Evolutionary conservation across 2,797 vertebrate species (phyloP).

Genomic region (Myotis vivesi): DNA sequence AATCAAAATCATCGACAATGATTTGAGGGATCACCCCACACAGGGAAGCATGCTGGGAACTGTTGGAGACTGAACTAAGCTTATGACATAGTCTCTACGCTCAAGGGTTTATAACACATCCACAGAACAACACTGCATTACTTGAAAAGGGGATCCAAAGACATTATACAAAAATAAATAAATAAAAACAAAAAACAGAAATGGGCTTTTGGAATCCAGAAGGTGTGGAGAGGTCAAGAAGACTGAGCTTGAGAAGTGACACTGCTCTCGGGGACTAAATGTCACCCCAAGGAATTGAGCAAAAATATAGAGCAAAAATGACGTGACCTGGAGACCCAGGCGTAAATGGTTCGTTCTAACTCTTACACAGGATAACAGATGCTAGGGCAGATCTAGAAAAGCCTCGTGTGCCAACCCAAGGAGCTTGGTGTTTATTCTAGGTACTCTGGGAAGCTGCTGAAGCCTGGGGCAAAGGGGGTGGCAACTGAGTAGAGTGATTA

Average conservation of each 20-base stretch:
- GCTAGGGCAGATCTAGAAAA: neutral
- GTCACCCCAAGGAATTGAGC: neutral
- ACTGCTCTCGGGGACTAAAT: neutral
- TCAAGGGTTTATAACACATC: neutral
- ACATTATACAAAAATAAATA: neutral
- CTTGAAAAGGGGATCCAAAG: neutral
- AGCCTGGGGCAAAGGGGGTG: fast-evolving
- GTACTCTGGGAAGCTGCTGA: fast-evolving
- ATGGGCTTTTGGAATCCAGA: neutral
- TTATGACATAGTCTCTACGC: neutral
- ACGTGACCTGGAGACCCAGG: neutral
- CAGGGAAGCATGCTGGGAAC: neutral
- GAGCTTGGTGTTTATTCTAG: neutral
- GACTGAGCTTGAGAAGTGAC: neutral
- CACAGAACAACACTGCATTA: neutral
- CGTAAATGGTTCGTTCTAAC: neutral
- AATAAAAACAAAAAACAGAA: neutral
- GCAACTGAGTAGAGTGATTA: neutral
- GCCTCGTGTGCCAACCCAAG: neutral
- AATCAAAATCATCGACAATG: neutral
- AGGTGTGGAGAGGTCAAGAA: neutral
- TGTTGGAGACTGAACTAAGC: neutral
- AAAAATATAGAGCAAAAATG: neutral
- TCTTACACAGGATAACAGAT: neutral
- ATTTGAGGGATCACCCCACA: neutral